Evolutionary conservation across 2,113 vertebrate genomes (phyloP), one percentile per base, ranked within the genome.

Genomic region (Paraplagusia blochii): DNA sequence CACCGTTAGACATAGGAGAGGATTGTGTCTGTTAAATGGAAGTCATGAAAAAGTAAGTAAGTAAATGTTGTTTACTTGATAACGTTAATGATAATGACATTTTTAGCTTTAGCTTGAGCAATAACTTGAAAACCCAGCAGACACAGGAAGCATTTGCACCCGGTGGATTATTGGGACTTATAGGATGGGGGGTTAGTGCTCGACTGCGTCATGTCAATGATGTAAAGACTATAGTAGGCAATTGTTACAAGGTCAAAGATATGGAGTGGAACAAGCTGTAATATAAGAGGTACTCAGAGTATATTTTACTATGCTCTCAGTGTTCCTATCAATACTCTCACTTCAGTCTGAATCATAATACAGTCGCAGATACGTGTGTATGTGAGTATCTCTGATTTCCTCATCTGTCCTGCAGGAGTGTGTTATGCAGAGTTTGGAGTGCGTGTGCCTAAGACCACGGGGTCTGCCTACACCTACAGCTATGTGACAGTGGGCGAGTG

Each of bases 391-490:
- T 42, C 7, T 43, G n/a, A 8, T 53, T 12, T 1, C 4, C 12
- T 5, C 55, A 11, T n/a, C 13, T 15, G 1, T 44, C 33, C 53
- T 8, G 15, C 85, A 99, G 96, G 96, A 0, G 96, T 99, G 76
- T 99, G 97, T 79, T 99, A 99, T 0, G 97, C 97, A 3, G 97
- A 99, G 87, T 99, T 98, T 85, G 97, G 97, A 0, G 97, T 99
- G 5, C 92, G 97, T 0, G 97, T 99, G 19, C 97, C 97, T 11
- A 99, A 99, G 87, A 99, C 97, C 63, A 98, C 97, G 0, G 97
- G 97, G 16, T 99, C 97, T 0, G 97, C 97, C 73, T 99, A 99
- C 85, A 98, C 97, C 5, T 99, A 99, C 90, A 99, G 97, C 86
- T 99, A 99, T 0, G 97, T 99, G 84, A 98, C 96, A 0, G 95